phyloP scores from a whole-genome alignment of 2,113 vertebrate species.

The Martes martes region DNA sequence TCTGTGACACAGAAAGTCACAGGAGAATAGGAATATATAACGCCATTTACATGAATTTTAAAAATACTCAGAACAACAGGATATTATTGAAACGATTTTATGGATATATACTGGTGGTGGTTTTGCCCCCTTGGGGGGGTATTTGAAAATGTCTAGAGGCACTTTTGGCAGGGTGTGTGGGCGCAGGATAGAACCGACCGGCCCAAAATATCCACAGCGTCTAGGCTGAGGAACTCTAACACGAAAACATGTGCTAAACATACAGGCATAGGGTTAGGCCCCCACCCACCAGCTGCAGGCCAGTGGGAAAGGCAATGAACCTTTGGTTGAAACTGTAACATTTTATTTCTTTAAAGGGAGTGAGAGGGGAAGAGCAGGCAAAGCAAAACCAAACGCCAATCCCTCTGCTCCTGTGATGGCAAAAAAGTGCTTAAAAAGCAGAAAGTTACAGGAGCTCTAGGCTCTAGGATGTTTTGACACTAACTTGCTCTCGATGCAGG shows the following conservation, averaged over 20 bases:
- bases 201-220: background rate
- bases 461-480: slow-evolving; percentile 74
- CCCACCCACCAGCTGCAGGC: background rate
- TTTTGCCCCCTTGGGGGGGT: background rate
- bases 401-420: background rate
- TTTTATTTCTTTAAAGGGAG: slow-evolving; percentile 25
- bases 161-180: background rate
- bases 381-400: background rate
- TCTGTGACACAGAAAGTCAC: background rate
- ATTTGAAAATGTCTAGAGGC: background rate
- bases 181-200: background rate
- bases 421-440: slow-evolving; percentile 39
- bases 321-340: background rate
- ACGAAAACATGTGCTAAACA: background rate
- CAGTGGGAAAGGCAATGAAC: background rate
- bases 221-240: background rate
- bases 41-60: background rate
- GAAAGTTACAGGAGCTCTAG: slow-evolving; percentile 21
- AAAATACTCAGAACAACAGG: background rate
- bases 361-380: background rate
- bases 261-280: fast-evolving
- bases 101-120: background rate
- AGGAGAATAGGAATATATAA: background rate
- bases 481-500: slow-evolving; percentile 28
- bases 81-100: background rate